Base-by-base conservation (phyloP, 2,888 invertebrate species). In the Platycheirus rosarum region DNA sequence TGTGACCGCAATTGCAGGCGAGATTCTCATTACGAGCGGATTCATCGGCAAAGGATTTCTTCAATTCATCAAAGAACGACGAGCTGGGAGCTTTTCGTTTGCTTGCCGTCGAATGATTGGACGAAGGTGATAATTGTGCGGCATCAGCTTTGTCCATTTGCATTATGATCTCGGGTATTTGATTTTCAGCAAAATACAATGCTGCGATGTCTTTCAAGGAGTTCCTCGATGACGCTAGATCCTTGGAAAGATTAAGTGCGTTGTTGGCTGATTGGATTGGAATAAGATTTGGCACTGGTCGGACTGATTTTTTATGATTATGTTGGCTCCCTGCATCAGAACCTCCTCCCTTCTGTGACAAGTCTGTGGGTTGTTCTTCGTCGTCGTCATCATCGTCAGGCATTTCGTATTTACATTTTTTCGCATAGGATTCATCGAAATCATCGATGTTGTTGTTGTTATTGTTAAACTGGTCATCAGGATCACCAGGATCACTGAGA, bases 21-120 rank as follows among this genome's bases (percentile, higher is more conserved):
- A 95, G 91, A 86, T 94, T 94, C 65, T 93, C 93, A 86, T 92
- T 93, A 0, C 93, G 92, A 86, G 93, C 93, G 3, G 93, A 92
- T 86, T 93, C 93, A 11, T 93, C 92, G 84, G 94, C 92, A 57
- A 95, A 90, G 88, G 95, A 94, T 89, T 95, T 94, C 90, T 96
- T 95, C 32, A 97, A 91, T 88, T 94, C 94, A 87, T 97, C 96
- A 87, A 97, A 96, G 88, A 96, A 96, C 46, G 95, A 95, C 46
- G 94, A 93, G 86, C 94, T 94, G 89, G 94, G 70, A 2, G 86
- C 48, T 84, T 88, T 89, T 57, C 88, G 87, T 66, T 84, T 85
- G 11, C 84, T 80, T 84, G 86, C 73, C 87, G 48, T 23, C 14
- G 85, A 85, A 48, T 85, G 85, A 62, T 86, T 88, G 1, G 89